A percentile compares a stretch with the other conserved stretches of the same genome.
Conservation (phyloP, 2,113 vertebrate species). For the Calidris pygmaea region DNA sequence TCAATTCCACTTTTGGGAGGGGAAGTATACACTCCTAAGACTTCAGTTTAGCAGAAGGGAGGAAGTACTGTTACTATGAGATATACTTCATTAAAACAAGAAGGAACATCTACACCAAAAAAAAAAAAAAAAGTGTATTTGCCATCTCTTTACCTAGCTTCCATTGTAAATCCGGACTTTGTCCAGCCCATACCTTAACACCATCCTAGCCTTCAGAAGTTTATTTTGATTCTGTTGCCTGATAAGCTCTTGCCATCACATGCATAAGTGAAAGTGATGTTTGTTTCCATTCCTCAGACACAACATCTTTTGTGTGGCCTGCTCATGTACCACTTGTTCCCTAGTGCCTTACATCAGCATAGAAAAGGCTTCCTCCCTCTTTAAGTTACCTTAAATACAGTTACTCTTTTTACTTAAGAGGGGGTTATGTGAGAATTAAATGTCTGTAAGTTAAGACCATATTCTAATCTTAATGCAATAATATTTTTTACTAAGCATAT, state of each 20-base stretch:
- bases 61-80: accelerated
- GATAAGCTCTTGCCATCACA: not conserved
- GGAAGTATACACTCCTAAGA: not conserved
- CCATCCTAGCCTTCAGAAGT: not conserved
- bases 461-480: not conserved
- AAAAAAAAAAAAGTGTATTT: not conserved
- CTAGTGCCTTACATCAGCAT: not conserved
- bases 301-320: not conserved
- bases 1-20: not conserved
- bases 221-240: not conserved
- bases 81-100: not conserved
- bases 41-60: not conserved
- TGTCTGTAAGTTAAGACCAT: not conserved
- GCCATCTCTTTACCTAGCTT: not conserved
- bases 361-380: not conserved
- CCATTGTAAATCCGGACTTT: not conserved
- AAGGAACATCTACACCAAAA: not conserved
- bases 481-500: not conserved
- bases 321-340: not conserved
- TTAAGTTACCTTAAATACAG: not conserved
- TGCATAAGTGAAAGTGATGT: not conserved
- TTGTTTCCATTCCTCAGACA: not conserved
- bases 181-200: not conserved
- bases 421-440: not conserved
- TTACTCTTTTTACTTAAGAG: not conserved